Conservation (phyloP, 2,113 vertebrate species). For the Actenoides lindsayi region DNA sequence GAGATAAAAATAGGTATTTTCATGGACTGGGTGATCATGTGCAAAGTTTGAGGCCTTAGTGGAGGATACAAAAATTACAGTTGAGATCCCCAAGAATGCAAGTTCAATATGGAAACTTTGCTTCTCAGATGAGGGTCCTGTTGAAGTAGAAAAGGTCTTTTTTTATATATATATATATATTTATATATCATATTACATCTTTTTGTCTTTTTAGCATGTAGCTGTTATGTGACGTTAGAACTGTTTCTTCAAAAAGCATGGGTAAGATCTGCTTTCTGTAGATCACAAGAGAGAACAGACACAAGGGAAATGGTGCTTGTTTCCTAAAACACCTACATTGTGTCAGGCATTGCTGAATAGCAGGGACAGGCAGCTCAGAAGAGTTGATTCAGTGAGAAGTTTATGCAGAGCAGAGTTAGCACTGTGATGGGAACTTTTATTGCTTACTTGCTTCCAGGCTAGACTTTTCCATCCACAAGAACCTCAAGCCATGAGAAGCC, state of each 20-base stretch:
- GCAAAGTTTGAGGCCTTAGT: background rate
- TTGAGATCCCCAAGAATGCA: background rate
- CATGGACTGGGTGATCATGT: background rate
- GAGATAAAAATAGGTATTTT: background rate
- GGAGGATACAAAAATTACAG: background rate
- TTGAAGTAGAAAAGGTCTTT: background rate
- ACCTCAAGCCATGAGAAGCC: background rate
- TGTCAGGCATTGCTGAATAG: background rate
- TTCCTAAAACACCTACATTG: background rate
- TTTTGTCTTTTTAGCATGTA: background rate
- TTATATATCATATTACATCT: background rate
- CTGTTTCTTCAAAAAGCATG: background rate
- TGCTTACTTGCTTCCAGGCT: background rate
- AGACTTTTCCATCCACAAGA: background rate
- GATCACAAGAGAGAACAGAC: background rate
- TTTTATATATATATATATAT: background rate
- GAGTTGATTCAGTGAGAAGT: background rate
- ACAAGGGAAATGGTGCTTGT: background rate
- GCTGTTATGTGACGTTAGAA: background rate
- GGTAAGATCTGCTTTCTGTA: background rate
- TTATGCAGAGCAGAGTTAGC: background rate
- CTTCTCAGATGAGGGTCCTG: background rate
- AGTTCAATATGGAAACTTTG: background rate
- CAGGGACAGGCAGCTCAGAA: background rate
- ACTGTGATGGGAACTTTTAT: background rate